Conservation (phyloP, 2,113 vertebrate genomes). For the Eretmochelys imbricata region DNA sequence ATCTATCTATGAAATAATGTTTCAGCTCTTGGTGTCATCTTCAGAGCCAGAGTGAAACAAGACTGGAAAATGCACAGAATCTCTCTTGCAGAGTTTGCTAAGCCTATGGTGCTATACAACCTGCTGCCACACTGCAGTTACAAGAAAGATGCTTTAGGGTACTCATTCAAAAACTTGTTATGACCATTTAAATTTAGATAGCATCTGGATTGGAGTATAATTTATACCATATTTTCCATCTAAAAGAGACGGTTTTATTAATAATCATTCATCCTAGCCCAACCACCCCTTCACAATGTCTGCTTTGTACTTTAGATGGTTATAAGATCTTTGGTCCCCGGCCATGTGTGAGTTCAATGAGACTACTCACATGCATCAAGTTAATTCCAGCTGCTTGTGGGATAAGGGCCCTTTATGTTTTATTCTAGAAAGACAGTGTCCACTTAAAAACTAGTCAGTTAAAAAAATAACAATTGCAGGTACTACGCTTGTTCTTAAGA, state of each 20-base stretch:
- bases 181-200: background rate
- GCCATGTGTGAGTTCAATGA: background rate
- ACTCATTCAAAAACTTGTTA: background rate
- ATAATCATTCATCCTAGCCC: background rate
- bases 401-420: background rate
- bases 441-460: background rate
- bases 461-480: background rate
- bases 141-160: background rate
- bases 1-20: background rate
- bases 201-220: background rate
- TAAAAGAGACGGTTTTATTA: background rate
- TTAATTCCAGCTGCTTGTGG: fast-evolving
- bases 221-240: background rate
- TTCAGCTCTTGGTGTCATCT: background rate
- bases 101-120: background rate
- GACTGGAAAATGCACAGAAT: background rate
- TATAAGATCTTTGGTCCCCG: background rate
- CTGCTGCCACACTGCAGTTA: background rate
- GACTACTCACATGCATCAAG: background rate
- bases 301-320: background rate
- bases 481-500: background rate
- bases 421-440: background rate
- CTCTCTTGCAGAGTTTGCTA: background rate
- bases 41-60: background rate
- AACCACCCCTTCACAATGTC: background rate